A percentile compares a stretch with the other conserved stretches of the same genome.
phyloP scores from a whole-genome alignment of 1,140 invertebrate species.

The Venustaconcha ellipsiformis region DNA sequence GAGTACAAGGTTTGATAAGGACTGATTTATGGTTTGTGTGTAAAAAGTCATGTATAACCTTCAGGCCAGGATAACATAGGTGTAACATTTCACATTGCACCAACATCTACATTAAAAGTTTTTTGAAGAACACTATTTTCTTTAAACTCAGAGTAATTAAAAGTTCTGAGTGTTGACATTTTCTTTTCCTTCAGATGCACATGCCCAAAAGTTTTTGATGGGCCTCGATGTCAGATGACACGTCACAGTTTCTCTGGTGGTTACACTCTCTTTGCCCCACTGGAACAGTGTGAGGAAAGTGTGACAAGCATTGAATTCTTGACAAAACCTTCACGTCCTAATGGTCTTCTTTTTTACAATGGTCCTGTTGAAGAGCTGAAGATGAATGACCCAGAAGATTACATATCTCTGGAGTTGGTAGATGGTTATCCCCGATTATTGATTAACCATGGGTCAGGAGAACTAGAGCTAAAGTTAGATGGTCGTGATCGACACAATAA shows the following conservation, averaged over 20 bases:
- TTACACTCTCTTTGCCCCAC: slow-evolving; percentile 90
- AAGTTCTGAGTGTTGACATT: neutral
- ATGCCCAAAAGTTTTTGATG: slow-evolving; percentile 91
- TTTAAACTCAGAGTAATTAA: too few relatives aligned
- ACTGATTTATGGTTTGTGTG: too few relatives aligned
- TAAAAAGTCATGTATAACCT: too few relatives aligned
- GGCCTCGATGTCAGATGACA: slow-evolving; percentile 95
- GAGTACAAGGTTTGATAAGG: too few relatives aligned
- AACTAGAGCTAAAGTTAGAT: slow-evolving; percentile 88
- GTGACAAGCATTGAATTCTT: slow-evolving; percentile 96
- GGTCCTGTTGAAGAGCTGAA: slow-evolving; percentile 85
- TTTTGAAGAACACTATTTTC: too few relatives aligned
- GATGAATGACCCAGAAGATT: slow-evolving; percentile 75
- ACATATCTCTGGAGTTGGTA: slow-evolving; percentile 92
- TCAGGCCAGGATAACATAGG: too few relatives aligned
- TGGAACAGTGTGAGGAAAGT: slow-evolving; percentile 96
- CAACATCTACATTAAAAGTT: too few relatives aligned
- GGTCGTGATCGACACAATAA: slow-evolving; percentile 42
- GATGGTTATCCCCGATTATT: slow-evolving; percentile 89
- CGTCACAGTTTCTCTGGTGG: slow-evolving; percentile 88
- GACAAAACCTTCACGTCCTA: slow-evolving; percentile 80
- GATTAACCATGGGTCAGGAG: slow-evolving; percentile 96
- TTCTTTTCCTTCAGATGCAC: slow-evolving; percentile 73
- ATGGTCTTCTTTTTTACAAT: slow-evolving; percentile 95
- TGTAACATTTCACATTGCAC: neutral